Evolutionary conservation across 2,888 invertebrate species (phyloP).

Genomic region (Diarsia dahlii): DNA sequence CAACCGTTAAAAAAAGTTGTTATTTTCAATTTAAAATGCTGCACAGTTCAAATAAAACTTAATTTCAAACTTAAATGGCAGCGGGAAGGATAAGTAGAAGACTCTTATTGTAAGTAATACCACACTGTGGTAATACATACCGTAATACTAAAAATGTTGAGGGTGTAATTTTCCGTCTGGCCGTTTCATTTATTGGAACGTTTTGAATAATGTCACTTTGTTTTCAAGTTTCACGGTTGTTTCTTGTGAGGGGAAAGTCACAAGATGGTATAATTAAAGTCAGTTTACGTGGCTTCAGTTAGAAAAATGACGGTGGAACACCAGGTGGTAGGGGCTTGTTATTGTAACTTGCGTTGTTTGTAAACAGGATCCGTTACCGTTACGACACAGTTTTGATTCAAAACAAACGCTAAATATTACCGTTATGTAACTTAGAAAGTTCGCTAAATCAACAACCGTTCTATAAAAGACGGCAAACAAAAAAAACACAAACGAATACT

Average conservation of each 20-base stretch:
- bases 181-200: background rate
- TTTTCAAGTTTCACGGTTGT: slow-evolving; percentile 32
- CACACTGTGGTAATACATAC: too few species aligned
- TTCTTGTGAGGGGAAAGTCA: slow-evolving; percentile 26
- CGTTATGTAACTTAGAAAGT: slow-evolving; percentile 82
- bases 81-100: background rate
- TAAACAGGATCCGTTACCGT: slow-evolving; percentile 69
- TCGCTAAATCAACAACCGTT: slow-evolving; percentile 60
- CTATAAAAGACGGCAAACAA: slow-evolving; percentile 23
- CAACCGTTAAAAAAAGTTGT: background rate
- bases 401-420: slow-evolving; percentile 77
- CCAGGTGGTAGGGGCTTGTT: slow-evolving; percentile 48
- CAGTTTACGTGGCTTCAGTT: slow-evolving; percentile 53
- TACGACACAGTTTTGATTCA: slow-evolving; percentile 76
- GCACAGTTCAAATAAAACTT: background rate
- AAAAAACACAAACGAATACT: slow-evolving; percentile 17
- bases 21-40: background rate
- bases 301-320: slow-evolving; percentile 25
- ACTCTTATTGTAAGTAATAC: background rate
- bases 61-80: background rate
- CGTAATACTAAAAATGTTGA: background rate
- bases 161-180: background rate
- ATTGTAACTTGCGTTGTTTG: slow-evolving; percentile 61
- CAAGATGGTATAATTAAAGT: slow-evolving; percentile 32
- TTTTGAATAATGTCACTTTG: background rate